phyloP scores from a whole-genome alignment of 2,113 vertebrate species.

The Engraulis encrasicolus region DNA sequence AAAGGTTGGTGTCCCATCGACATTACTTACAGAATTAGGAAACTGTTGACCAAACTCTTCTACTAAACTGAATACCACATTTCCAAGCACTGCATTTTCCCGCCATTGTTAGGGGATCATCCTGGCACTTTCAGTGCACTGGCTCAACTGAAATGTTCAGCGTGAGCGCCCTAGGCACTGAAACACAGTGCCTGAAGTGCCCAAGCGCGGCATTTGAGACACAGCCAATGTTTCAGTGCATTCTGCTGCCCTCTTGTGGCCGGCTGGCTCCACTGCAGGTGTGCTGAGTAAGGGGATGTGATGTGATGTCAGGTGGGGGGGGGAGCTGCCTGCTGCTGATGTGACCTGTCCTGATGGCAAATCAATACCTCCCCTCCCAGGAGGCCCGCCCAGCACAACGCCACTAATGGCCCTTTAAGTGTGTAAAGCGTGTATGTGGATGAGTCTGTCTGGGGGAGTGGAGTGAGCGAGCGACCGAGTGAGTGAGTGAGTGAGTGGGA shows the following conservation, averaged over 20 bases:
- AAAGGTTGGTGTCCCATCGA: too few relatives aligned
- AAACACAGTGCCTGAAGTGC: too few relatives aligned
- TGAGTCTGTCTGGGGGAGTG: not conserved
- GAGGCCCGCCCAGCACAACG: not conserved
- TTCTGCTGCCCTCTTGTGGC: conserved; percentile 45
- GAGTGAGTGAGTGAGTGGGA: not conserved
- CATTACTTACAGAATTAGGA: too few relatives aligned
- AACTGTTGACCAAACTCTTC: too few relatives aligned
- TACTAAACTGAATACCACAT: too few relatives aligned
- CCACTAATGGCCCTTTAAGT: conserved; percentile 34
- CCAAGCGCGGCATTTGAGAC: too few relatives aligned
- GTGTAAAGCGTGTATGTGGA: conserved; percentile 11
- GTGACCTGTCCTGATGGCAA: conserved; percentile 31
- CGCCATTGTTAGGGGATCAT: too few relatives aligned
- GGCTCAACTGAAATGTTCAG: too few relatives aligned
- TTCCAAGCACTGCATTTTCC: too few relatives aligned
- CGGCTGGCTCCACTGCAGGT: not conserved
- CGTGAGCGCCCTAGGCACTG: too few relatives aligned
- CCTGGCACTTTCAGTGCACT: too few relatives aligned
- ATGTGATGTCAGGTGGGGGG: too few relatives aligned
- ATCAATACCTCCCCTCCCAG: conserved; percentile 31
- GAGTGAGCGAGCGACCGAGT: not conserved
- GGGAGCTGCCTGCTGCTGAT: not conserved
- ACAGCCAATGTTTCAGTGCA: not conserved
- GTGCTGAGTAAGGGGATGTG: conserved; percentile 1